Evolutionary conservation across 2,888 invertebrate genomes (phyloP).

Genomic region (Drosophila differens): DNA sequence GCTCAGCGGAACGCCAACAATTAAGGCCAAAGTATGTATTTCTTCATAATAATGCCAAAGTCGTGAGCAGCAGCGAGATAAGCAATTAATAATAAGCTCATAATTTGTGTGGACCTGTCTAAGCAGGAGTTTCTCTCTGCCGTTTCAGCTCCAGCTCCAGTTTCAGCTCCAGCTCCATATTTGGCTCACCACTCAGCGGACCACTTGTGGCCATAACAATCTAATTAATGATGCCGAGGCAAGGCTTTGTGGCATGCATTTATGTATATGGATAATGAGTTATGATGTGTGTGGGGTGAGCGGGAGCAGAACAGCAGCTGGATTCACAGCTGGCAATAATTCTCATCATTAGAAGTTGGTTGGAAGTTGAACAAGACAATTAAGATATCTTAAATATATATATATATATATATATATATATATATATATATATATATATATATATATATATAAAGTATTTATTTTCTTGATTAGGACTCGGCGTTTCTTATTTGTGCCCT

Average conservation of each 20-base stretch:
- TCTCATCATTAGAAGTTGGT: constrained; percentile 43
- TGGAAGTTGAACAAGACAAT: not conserved
- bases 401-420: not conserved
- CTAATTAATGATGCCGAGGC: constrained; percentile 74
- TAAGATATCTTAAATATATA: not conserved
- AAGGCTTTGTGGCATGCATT: constrained; percentile 28
- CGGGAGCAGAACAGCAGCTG: constrained; percentile 9
- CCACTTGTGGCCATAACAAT: constrained; percentile 65
- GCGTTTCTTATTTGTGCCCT: not conserved
- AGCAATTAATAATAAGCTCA: constrained; percentile 85
- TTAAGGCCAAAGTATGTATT: constrained; percentile 77
- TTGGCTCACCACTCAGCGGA: constrained; percentile 26
- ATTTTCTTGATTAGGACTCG: not conserved
- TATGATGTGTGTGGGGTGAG: not conserved
- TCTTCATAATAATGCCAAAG: constrained; percentile 70
- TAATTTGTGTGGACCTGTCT: constrained; percentile 81
- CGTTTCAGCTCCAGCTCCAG: constrained; percentile 11
- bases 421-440: too few species aligned
- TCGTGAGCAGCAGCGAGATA: constrained; percentile 41
- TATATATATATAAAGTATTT: too few species aligned
- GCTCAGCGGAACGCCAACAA: constrained; percentile 75
- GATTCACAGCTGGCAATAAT: constrained; percentile 48
- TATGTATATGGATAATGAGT: not conserved
- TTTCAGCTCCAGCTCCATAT: constrained; percentile 22
- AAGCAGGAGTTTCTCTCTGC: constrained; percentile 46